Evolutionary conservation across 2,113 vertebrate genomes (phyloP).

Genomic region (Athene noctua): DNA sequence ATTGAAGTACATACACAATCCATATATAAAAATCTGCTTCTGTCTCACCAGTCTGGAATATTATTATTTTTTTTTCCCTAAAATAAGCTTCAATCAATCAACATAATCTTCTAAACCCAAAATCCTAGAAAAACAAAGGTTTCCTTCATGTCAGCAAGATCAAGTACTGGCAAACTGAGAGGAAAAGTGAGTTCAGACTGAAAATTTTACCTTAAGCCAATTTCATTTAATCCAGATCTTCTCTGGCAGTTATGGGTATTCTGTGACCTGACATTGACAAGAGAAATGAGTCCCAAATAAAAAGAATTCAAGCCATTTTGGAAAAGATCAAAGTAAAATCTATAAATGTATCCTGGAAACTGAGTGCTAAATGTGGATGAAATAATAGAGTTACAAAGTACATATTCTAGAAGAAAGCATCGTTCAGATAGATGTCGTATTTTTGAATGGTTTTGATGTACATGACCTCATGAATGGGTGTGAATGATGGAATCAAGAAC

Average conservation of each 20-base stretch:
- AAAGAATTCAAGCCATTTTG: not conserved
- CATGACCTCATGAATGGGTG: not conserved
- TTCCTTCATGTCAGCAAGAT: not conserved
- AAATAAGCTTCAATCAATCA: not conserved
- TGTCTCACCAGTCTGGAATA: not conserved
- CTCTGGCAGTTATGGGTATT: not conserved
- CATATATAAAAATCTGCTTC: not conserved
- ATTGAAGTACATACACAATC: not conserved
- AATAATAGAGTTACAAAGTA: not conserved
- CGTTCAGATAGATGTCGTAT: not conserved
- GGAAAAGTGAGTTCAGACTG: not conserved
- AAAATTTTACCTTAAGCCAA: not conserved
- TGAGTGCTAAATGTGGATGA: accelerated
- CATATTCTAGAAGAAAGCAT: not conserved
- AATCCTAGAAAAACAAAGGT: not conserved
- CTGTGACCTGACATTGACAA: not conserved
- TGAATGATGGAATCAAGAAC: not conserved
- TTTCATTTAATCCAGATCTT: not conserved
- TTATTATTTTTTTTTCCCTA: not conserved
- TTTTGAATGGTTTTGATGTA: not conserved
- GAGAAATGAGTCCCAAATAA: not conserved
- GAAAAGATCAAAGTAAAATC: not conserved
- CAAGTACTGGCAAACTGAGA: not conserved
- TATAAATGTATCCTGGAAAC: not conserved
- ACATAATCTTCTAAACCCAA: not conserved